Percentiles rank a stretch among this genome's conserved stretches.
phyloP scores from a whole-genome alignment of 2,113 vertebrate species.

The Vombatus ursinus region DNA sequence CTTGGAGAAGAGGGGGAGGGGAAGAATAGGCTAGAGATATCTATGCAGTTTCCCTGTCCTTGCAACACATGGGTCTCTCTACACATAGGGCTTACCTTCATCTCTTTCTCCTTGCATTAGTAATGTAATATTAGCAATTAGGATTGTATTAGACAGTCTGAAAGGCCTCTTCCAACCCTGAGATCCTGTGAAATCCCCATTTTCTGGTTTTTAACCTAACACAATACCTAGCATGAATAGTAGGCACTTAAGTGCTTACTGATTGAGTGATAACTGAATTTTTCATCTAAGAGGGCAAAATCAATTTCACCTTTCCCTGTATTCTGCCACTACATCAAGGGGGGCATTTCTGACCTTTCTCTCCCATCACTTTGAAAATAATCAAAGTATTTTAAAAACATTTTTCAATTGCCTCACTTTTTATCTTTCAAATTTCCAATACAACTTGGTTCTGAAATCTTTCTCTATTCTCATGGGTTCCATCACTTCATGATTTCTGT shows the following conservation, averaged over 20 bases:
- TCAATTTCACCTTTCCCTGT: not conserved
- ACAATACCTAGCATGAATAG: too few relatives aligned
- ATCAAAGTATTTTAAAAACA: not conserved
- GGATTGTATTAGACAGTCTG: too few relatives aligned
- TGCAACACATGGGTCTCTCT: too few relatives aligned
- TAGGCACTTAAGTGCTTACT: not conserved
- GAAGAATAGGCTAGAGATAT: too few relatives aligned
- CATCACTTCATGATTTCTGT: not conserved
- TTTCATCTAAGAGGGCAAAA: not conserved
- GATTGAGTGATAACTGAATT: not conserved
- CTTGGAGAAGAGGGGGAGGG: too few relatives aligned
- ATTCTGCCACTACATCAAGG: not conserved
- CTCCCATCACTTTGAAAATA: not conserved
- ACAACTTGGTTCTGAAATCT: not conserved
- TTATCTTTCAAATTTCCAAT: not conserved
- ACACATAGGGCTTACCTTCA: too few relatives aligned
- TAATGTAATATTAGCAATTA: too few relatives aligned
- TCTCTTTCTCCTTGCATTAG: too few relatives aligned
- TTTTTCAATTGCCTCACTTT: not conserved
- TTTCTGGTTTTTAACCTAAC: too few relatives aligned
- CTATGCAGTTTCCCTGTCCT: too few relatives aligned
- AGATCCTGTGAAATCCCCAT: too few relatives aligned
- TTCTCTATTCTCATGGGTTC: not conserved
- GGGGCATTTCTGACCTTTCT: not conserved
- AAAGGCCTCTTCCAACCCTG: too few relatives aligned